Base-by-base conservation (phyloP, 2,888 invertebrate genomes). In the Nasonovia ribisnigri region DNA sequence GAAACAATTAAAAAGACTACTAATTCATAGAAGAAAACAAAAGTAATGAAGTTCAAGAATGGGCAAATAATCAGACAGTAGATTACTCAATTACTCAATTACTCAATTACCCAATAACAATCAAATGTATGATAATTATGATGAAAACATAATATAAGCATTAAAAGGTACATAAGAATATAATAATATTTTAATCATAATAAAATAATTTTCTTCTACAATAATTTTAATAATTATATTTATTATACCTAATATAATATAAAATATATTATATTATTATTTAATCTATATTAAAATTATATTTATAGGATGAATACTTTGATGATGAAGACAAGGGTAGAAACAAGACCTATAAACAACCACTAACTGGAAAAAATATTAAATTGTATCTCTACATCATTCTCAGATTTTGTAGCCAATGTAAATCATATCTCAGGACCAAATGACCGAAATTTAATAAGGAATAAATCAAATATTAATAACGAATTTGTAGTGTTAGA, bases 321-420 rank as follows among this genome's bases (percentile, higher is more conserved):
- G 67, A 67, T n/a, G 67, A 67, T 67, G 67, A 67, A n/a, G 67
- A 67, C 67, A 67, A 67, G 29, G 67, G 36, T 67, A n/a, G n/a
- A n/a, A n/a, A n/a, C n/a, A 67, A 67, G n/a, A 67, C 67, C 67
- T 67, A 67, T 67, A n/a, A 67, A n/a, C 67, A n/a, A 6, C 57
- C 57, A 60, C 26, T 60, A 60, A 60, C 20, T 60, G 26, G 26
- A 60, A 60, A 26, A 26, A 26, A 60, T 60, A 26, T 60, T 48
- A 48, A 48, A 60, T 26, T 6, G 57, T 60, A 26, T 4, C 57
- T 48, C 11, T 48, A 48, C 48, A 48, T 26, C 57, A 60, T 60
- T 26, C 26, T 26, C 57, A 26, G 20, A 26, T 26, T 60, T 26
- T 13, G 48, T 48, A 48, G 48, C 48, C 10, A 48, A 11, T 48